These are phyloP conservation scores for Stenoptilia bipunctidactyla DNA, from an alignment of 2,888 invertebrate genomes.

Conservation along the genomic window DNA sequence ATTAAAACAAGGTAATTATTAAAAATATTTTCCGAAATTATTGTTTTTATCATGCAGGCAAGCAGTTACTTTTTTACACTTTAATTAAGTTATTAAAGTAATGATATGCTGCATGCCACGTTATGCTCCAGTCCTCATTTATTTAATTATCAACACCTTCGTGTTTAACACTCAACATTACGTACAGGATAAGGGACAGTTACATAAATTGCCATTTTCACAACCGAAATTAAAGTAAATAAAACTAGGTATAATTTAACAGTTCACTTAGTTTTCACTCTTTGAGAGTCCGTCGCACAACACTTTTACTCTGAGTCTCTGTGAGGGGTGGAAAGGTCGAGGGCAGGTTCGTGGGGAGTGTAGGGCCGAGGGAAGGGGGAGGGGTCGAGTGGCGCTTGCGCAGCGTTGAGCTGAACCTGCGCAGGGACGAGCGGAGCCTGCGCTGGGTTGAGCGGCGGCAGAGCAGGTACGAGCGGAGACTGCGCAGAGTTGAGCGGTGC, in stretches of 20 bases:
- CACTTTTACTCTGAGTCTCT: conserved; percentile 54
- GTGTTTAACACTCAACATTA: conserved; percentile 63
- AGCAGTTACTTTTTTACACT: too few relatives aligned
- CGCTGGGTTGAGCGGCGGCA: conserved; percentile 13
- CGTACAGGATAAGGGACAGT: conserved; percentile 51
- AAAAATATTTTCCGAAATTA: too few relatives aligned
- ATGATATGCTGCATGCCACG: too few relatives aligned
- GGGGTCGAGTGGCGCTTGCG: not conserved
- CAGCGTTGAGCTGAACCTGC: not conserved
- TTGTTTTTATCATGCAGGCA: too few relatives aligned
- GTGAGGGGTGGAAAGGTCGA: conserved; percentile 40
- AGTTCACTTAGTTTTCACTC: conserved; percentile 25
- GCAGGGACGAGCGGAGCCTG: not conserved
- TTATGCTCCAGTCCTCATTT: not conserved
- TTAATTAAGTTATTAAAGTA: too few relatives aligned
- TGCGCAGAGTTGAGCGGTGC: conserved; percentile 14
- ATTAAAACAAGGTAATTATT: too few relatives aligned
- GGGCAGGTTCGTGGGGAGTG: conserved; percentile 35
- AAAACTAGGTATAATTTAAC: conserved; percentile 55
- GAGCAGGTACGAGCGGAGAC: not conserved
- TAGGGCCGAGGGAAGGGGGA: conserved; percentile 11
- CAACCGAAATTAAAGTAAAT: conserved; percentile 69
- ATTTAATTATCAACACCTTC: conserved; percentile 38
- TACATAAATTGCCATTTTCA: conserved; percentile 69
- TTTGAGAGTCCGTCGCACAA: conserved; percentile 43